Base-by-base conservation (phyloP, 2,888 invertebrate genomes). In the Drosophila lutescens region DNA sequence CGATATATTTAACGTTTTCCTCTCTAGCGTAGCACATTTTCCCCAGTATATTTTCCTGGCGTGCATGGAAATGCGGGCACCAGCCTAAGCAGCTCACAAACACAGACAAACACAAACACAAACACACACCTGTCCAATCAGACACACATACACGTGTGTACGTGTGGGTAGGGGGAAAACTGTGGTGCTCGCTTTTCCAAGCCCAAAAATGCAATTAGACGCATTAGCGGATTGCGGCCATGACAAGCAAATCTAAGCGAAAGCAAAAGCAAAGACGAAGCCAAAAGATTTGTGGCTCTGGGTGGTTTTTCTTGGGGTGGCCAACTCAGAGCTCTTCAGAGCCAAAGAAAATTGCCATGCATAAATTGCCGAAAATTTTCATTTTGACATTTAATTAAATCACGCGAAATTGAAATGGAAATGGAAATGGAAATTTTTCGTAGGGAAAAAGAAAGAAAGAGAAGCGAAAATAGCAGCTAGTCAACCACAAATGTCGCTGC, bases 301-400 rank as follows among this genome's bases (percentile, higher is more conserved):
- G 56, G 23, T 51, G 56, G 23, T 30, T 30, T 8, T 30, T 30
- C 9, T 1, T 1, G 23, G 23, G 54, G 23, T 34, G n/a, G 26
- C 23, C 8, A 23, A 4, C 9, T 23, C 26, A 34, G 32, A 32
- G 32, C 23, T 20, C 20, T n/a, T 17, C 12, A 34, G 17, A 36
- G 43, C 12, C 34, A 13, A 17, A 44, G 53, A 47, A 71, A 63
- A 70, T 43, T 62, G 74, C 78, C 72, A 62, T 69, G 78, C 81
- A 80, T 78, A 84, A 80, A 86, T 81, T 73, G 72, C 76, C 59
- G 61, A 51, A 60, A 61, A 77, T 66, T 76, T 62, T 69, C 71
- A 80, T 86, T 75, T 84, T 78, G 76, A 46, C 72, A 71, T 83
- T 88, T 88, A 88, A 84, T 88, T 88, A 86, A 84, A 80, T 86